Evolutionary conservation across 2,797 vertebrate genomes (phyloP).

Genomic region (Xerus rutilus): DNA sequence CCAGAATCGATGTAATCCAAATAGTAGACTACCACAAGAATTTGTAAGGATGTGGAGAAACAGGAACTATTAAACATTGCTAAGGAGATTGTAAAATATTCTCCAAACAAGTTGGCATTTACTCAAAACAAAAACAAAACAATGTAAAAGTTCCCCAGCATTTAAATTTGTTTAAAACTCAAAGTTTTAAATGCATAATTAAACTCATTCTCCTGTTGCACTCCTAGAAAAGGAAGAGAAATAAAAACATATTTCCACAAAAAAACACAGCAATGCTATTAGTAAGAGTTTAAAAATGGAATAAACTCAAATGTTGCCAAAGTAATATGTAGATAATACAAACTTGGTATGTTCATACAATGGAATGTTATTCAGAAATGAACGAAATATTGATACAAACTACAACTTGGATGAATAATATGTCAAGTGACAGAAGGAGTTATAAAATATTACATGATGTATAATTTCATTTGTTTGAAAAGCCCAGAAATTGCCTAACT

Average conservation of each 20-base stretch:
- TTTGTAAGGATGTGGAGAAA: background rate
- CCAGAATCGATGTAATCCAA: background rate
- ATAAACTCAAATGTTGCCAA: background rate
- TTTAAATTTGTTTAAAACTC: too few species aligned
- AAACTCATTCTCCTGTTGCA: background rate
- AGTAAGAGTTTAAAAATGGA: background rate
- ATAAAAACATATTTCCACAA: background rate
- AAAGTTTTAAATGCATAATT: slow-evolving; percentile 5
- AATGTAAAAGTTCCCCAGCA: too few species aligned
- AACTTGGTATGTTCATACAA: background rate
- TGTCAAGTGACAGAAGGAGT: background rate
- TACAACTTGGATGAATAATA: background rate
- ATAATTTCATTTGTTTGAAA: background rate
- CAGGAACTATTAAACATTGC: background rate
- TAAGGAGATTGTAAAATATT: background rate
- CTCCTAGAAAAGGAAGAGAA: background rate
- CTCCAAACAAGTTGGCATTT: background rate
- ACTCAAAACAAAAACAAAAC: too few species aligned
- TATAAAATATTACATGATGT: background rate
- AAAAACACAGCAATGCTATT: background rate
- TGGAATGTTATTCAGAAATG: background rate
- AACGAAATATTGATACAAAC: background rate
- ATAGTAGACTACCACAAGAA: background rate
- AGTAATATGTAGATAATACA: background rate
- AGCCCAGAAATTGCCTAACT: background rate